Percentiles rank a stretch among this genome's conserved stretches.
phyloP scores from a whole-genome alignment of 2,113 vertebrate species.

The Neopipo cinnamomea region DNA sequence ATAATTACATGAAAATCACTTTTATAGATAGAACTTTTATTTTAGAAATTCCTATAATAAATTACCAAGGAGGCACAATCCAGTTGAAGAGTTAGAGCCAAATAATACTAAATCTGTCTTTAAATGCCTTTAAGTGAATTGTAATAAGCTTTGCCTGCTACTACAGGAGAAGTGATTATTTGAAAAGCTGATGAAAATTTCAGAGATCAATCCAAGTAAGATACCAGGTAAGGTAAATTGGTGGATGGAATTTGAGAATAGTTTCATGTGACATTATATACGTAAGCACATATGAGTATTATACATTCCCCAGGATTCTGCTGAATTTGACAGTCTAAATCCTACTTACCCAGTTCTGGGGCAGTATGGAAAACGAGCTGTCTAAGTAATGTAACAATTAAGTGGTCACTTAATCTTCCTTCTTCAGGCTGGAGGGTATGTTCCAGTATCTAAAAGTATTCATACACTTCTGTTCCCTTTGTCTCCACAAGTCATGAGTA shows the following conservation, averaged over 20 bases:
- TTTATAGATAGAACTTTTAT: not conserved
- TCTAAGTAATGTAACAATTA: not conserved
- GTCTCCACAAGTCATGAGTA: not conserved
- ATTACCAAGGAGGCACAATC: not conserved
- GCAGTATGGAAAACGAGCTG: not conserved
- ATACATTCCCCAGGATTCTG: not conserved
- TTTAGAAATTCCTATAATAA: not conserved
- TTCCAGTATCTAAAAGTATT: not conserved
- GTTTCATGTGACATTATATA: not conserved
- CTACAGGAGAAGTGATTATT: not conserved
- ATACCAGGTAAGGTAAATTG: not conserved
- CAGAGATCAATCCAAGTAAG: not conserved
- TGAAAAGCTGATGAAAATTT: not conserved
- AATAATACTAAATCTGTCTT: not conserved
- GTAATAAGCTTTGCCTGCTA: not conserved
- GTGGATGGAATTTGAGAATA: not conserved
- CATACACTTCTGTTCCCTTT: not conserved
- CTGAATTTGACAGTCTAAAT: not conserved
- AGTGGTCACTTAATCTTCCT: not conserved
- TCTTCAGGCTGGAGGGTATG: not conserved
- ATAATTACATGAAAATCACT: not conserved
- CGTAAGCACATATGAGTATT: not conserved
- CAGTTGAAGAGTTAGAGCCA: not conserved
- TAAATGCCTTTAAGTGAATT: not conserved
- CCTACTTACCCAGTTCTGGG: not conserved